phyloP scores from a whole-genome alignment of 2,797 vertebrate species.

The Sebastiscus albofasciatus region DNA sequence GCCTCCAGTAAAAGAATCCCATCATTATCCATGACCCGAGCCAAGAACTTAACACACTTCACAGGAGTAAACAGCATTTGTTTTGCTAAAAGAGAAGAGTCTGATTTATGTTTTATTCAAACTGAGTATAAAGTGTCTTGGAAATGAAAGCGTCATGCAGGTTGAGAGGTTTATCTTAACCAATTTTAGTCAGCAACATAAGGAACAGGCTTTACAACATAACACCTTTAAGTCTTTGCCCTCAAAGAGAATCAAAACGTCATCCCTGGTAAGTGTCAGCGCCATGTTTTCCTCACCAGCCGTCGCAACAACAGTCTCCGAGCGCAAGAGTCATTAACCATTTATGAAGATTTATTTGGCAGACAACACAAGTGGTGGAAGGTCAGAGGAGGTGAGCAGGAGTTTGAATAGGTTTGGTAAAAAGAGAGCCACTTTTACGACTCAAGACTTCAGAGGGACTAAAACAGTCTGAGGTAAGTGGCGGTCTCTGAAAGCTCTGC shows the following conservation, averaged over 20 bases:
- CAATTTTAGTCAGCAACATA: background rate
- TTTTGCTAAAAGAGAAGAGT: constrained; percentile 28
- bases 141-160: constrained; percentile 18
- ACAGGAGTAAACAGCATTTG: constrained; percentile 26
- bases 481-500: constrained; percentile 6
- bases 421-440: constrained; percentile 5
- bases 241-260: constrained; percentile 1
- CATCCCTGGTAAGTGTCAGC: background rate
- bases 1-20: constrained; percentile 31
- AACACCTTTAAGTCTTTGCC: constrained; percentile 15
- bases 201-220: background rate
- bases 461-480: constrained; percentile 12
- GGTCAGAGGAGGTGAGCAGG: constrained; percentile 30
- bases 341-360: constrained; percentile 39
- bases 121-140: constrained; percentile 26
- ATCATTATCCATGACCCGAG: constrained; percentile 21
- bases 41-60: constrained; percentile 25
- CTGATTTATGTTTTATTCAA: constrained; percentile 55
- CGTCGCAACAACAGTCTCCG: background rate
- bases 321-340: constrained; percentile 13
- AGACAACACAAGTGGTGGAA: constrained; percentile 20
- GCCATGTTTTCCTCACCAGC: background rate
- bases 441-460: background rate
- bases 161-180: constrained; percentile 32
- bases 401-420: constrained; percentile 21